phyloP scores from a whole-genome alignment of 2,888 invertebrate genomes.

The Eudemis profundana region DNA sequence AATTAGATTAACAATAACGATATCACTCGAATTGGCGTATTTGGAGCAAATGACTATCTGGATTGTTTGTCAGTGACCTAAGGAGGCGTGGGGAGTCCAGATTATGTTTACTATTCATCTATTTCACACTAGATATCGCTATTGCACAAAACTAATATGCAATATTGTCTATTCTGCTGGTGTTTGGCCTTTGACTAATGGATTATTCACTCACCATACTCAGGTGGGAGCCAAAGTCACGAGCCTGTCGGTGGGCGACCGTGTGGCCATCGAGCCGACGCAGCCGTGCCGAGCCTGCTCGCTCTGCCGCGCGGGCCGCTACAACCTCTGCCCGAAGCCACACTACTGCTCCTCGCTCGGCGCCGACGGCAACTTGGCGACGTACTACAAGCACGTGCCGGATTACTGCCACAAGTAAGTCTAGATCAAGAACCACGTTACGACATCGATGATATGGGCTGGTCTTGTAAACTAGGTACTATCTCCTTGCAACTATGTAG shows the following conservation, averaged over 20 bases:
- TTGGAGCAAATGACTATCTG: too few species aligned
- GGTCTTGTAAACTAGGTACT: too few species aligned
- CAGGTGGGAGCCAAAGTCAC: constrained; percentile 84
- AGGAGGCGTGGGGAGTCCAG: too few species aligned
- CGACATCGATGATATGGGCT: too few species aligned
- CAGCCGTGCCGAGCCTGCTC: constrained; percentile 93
- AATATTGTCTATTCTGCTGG: neutral
- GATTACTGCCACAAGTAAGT: constrained; percentile 93
- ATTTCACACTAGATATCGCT: too few species aligned
- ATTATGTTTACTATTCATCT: too few species aligned
- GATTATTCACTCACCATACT: neutral
- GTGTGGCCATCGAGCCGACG: constrained; percentile 97
- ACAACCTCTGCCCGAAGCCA: constrained; percentile 95
- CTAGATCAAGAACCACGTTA: neutral
- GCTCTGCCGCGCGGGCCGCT: constrained; percentile 93
- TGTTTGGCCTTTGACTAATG: neutral
- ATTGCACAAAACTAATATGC: too few species aligned
- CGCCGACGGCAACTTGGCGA: constrained; percentile 92
- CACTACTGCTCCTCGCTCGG: constrained; percentile 96
- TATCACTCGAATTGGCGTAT: too few species aligned
- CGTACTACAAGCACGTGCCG: constrained; percentile 94
- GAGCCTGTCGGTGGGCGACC: constrained; percentile 89
- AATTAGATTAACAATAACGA: too few species aligned
- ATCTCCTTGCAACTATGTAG: too few species aligned
- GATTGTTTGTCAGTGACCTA: too few species aligned